Evolutionary conservation across 1,140 invertebrate genomes (phyloP).

Genomic region (Zaprionus africanus): DNA sequence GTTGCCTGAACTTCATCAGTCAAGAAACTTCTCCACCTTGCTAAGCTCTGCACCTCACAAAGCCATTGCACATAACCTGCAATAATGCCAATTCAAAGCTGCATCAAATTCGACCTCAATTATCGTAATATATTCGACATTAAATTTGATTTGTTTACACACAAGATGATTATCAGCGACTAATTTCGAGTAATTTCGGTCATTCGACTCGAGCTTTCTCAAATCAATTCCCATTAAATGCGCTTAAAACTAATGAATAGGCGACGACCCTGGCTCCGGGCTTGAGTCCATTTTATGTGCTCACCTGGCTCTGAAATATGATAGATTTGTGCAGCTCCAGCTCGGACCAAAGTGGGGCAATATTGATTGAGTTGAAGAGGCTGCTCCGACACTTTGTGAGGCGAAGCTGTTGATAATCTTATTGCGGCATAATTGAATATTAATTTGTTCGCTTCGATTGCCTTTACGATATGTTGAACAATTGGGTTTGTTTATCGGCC

Average conservation of each 20-base stretch:
- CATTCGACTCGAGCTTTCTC: neutral
- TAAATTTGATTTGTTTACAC: neutral
- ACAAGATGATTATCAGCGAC: neutral
- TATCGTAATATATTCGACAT: neutral
- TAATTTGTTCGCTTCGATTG: constrained; percentile 65
- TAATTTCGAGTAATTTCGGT: neutral
- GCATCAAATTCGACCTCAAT: neutral
- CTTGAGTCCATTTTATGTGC: neutral
- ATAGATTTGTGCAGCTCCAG: neutral
- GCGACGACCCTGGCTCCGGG: neutral
- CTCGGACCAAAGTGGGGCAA: constrained; percentile 20
- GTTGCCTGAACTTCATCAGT: no score
- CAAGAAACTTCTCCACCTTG: no score
- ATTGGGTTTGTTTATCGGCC: constrained; percentile 42
- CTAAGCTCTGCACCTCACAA: neutral
- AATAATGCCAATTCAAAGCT: neutral
- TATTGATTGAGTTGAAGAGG: constrained; percentile 41
- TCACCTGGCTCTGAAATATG: constrained; percentile 3
- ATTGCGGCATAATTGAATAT: constrained; percentile 72
- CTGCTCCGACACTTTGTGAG: neutral
- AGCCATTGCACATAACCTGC: neutral
- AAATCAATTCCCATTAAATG: constrained; percentile 11
- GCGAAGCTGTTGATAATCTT: constrained; percentile 41
- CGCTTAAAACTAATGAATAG: constrained; percentile 14
- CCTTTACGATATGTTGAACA: constrained; percentile 37